Evolutionary conservation across 1,140 invertebrate genomes (phyloP), one percentile per base, ranked within the genome.

Genomic region (Adoxophyes honmai): DNA sequence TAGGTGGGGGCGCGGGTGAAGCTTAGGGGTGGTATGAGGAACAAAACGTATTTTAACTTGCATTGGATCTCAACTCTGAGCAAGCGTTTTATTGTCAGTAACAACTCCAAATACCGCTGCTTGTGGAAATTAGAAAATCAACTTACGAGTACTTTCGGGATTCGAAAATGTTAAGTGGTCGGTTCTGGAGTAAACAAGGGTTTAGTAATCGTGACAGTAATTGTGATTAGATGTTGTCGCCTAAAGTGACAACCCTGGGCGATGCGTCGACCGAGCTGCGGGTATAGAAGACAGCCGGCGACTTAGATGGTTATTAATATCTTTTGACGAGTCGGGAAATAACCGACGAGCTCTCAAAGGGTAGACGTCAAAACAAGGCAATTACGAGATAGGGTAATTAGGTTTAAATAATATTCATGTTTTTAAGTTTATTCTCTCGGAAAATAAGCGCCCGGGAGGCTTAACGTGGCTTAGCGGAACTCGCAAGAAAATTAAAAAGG

Each of bases 251-350:
- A 48, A 18, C 42, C 42, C 42, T 48, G 21, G 16, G 42, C 16
- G 38, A 37, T 53, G 57, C 34, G 58, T 58, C 58, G 58, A 74
- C 68, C 64, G 58, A 64, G 59, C 62, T 73, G 75, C 59, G 73
- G 72, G 68, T 69, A 67, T 61, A 62, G 62, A 62, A 68, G 70
- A 81, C 73, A 80, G 65, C 64, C 67, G 64, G 68, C 73, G 72
- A 77, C 76, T 81, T 78, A 80, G 78, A 79, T 76, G 78, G 74
- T 84, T 87, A 87, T 87, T 85, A 87, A 86, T 85, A 82, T 84
- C 79, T 78, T 85, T 79, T 76, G 69, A 81, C 66, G 69, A 75
- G 67, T 82, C 75, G 70, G 73, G 69, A 83, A 83, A 83, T 84
- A 81, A 73, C 71, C 78, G 76, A 70, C 70, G 66, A 67, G 64